Conservation (phyloP, 2,797 vertebrate genomes). For the Nasua narica region DNA sequence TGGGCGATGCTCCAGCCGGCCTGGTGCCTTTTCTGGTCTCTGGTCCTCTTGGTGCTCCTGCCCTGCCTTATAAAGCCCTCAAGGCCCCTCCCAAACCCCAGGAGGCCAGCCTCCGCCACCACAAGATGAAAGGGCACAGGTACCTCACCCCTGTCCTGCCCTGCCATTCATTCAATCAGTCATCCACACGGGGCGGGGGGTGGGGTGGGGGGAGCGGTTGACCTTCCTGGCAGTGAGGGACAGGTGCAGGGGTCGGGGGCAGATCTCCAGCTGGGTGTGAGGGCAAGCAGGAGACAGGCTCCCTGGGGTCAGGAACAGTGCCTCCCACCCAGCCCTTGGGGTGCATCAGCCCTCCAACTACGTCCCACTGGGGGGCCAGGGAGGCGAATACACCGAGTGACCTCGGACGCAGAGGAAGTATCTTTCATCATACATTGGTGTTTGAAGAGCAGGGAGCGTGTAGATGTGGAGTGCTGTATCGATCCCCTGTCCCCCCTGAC, state of each 20-base stretch:
- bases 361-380: accelerated
- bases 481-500: constrained; percentile 14
- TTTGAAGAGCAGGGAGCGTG: not conserved
- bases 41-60: not conserved
- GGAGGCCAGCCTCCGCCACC: not conserved
- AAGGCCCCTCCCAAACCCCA: constrained; percentile 1
- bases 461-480: not conserved
- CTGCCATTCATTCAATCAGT: not conserved
- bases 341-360: not conserved
- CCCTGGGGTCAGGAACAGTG: not conserved
- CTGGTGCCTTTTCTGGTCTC: not conserved
- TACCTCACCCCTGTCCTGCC: not conserved
- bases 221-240: not conserved
- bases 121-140: not conserved
- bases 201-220: no score
- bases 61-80: constrained; percentile 61
- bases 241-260: not conserved
- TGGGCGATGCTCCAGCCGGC: accelerated
- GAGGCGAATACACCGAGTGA: not conserved
- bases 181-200: not conserved
- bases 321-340: not conserved
- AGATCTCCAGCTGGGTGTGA: not conserved
- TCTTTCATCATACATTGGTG: not conserved
- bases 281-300: not conserved
- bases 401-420: not conserved